Evolutionary conservation across 2,797 vertebrate species (phyloP).

Genomic region (Phrynocephalus guinanensis): DNA sequence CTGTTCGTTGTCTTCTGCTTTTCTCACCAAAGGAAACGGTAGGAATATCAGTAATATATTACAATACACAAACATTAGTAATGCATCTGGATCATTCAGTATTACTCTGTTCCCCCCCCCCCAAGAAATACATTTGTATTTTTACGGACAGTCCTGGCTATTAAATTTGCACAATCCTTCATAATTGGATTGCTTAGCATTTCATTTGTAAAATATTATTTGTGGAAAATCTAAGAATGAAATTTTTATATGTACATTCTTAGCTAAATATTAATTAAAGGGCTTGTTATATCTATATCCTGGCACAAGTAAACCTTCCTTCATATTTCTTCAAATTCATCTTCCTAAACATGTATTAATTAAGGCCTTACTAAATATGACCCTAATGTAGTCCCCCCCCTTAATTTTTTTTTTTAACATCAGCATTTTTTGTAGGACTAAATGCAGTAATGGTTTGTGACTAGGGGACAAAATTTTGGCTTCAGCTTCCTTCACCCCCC

Average conservation of each 20-base stretch:
- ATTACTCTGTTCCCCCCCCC: too few species aligned
- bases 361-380: not conserved
- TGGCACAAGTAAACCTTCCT: constrained; percentile 31
- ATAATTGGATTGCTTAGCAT: too few species aligned
- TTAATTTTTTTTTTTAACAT: not conserved
- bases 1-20: too few species aligned
- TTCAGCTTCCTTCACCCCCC: too few species aligned
- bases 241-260: not conserved
- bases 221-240: not conserved
- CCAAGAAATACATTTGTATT: too few species aligned
- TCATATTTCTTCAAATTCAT: constrained; percentile 18
- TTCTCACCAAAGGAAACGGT: not conserved
- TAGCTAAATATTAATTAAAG: not conserved
- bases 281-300: constrained; percentile 5
- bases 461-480: not conserved
- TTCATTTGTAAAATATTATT: too few species aligned
- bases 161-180: too few species aligned
- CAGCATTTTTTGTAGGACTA: not conserved
- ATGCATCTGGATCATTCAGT: too few species aligned
- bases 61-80: not conserved
- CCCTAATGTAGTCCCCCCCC: not conserved
- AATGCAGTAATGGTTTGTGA: not conserved
- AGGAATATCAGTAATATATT: not conserved
- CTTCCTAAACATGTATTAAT: not conserved
- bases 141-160: too few species aligned